Evolutionary conservation across 2,797 vertebrate species (phyloP), one percentile per base, ranked within the genome.

Genomic region (Helostoma temminkii): DNA sequence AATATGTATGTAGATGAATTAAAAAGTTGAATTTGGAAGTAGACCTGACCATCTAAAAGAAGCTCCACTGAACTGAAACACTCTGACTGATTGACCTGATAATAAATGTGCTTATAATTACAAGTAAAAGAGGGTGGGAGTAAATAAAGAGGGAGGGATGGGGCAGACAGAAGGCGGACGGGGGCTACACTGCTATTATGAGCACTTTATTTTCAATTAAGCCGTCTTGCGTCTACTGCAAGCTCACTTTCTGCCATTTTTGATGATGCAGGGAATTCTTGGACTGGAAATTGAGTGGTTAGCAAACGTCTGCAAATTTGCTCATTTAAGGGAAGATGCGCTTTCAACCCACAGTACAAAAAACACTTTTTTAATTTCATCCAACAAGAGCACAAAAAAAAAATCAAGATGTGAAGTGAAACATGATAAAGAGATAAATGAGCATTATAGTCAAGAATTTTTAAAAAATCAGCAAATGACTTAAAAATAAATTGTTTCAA

Each of bases 151-250:
- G 46, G 56, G 32, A 59, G 41, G 62, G 25, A 28, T 62, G 66
- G 67, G 63, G 36, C 48, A 53, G 66, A 5, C 30, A 49, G 50
- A 19, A 12, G 49, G 55, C 56, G 74, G 84, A 65, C 61, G 76
- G 78, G 66, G 74, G 53, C 76, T 60, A 78, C 62, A 9, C 52
- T 14, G 84, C 83, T 87, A 84, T 92, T 87, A 91, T 82, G 83
- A 90, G 88, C 86, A 91, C 89, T 89, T 94, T 91, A 90, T 91
- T 92, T 90, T 92, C 92, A 92, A 93, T 93, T 92, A 93, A 81
- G 90, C 74, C 71, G 55, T 74, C 72, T 52, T 26, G 72, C 73
- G 64, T 86, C 81, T 86, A 59, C 82, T 59, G 74, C 67, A 72
- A 85, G 86, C 66, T 91, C 71, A 71, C 81, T 89, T 90, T 88